phyloP scores from a whole-genome alignment of 2,113 vertebrate genomes.

The Tachysurus vachellii region DNA sequence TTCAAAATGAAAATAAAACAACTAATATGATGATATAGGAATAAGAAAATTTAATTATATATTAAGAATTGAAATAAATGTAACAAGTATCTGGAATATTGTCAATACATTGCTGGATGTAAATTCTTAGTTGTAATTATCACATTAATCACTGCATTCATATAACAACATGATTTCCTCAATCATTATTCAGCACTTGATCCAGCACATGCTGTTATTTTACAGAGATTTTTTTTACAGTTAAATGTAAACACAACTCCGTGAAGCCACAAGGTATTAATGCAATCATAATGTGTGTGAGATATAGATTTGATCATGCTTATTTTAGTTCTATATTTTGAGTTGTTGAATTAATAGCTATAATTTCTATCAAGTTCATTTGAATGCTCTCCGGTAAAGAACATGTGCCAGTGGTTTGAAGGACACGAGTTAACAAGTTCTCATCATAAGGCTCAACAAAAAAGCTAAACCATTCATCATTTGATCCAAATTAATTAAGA shows the following conservation, averaged over 20 bases:
- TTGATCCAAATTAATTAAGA: neutral
- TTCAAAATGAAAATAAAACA: neutral
- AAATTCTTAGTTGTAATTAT: neutral
- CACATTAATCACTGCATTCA: neutral
- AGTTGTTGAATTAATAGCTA: neutral
- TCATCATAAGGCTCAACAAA: neutral
- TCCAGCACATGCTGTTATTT: neutral
- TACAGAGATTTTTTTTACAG: neutral
- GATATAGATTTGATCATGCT: neutral
- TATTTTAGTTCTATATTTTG: neutral
- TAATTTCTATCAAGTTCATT: neutral
- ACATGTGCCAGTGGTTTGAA: neutral
- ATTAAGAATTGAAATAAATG: neutral
- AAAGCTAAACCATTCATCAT: neutral
- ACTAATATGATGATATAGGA: neutral
- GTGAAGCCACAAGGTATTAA: neutral
- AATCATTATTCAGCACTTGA: neutral
- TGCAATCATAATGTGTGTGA: neutral
- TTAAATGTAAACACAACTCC: neutral
- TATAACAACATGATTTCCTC: neutral
- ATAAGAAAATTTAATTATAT: neutral
- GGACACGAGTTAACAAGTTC: neutral
- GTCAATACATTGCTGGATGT: neutral
- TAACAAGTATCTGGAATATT: neutral
- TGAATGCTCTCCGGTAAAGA: neutral